Evolutionary conservation across 2,113 vertebrate species (phyloP).

Genomic region (Colaptes auratus): DNA sequence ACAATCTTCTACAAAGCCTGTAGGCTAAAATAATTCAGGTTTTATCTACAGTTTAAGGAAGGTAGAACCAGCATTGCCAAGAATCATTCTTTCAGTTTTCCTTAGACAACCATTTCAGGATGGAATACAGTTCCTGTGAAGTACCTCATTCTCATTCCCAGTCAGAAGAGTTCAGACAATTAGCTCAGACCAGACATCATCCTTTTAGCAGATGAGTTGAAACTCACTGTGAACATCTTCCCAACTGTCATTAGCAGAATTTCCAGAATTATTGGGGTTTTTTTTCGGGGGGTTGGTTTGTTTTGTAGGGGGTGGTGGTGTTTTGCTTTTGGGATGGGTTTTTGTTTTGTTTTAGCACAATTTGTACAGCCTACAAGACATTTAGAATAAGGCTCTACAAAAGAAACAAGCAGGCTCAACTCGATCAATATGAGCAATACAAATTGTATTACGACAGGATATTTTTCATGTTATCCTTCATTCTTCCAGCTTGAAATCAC

Average conservation of each 20-base stretch:
- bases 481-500: background rate
- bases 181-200: background rate
- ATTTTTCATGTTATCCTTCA: background rate
- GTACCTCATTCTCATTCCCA: background rate
- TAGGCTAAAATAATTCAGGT: background rate
- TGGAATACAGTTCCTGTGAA: background rate
- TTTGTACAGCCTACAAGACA: background rate
- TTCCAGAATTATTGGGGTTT: background rate
- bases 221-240: background rate
- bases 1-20: background rate
- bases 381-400: background rate
- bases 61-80: background rate
- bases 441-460: background rate
- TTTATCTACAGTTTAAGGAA: background rate
- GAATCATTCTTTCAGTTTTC: background rate
- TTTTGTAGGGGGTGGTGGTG: background rate
- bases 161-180: background rate
- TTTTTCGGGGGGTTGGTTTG: background rate
- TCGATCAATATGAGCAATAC: background rate
- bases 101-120: background rate
- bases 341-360: background rate
- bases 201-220: background rate
- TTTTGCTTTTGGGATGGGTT: background rate
- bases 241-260: accelerated
- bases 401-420: background rate